Evolutionary conservation across 2,797 vertebrate genomes (phyloP).

Genomic region (Coendou prehensilis): DNA sequence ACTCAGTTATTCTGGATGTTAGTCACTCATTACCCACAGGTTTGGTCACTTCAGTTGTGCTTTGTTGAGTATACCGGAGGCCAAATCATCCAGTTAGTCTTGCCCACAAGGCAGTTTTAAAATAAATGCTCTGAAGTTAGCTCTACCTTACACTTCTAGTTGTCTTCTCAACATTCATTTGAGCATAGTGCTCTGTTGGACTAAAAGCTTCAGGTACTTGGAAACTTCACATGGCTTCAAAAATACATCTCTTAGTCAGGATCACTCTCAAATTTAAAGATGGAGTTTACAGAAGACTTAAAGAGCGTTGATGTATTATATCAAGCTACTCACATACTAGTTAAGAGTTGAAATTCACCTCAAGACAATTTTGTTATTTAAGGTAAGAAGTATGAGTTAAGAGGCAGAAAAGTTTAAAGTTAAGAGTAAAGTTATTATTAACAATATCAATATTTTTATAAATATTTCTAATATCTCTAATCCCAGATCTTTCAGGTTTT

Average conservation of each 20-base stretch:
- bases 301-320: background rate
- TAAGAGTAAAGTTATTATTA: slow-evolving; percentile 46
- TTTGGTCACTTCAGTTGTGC: slow-evolving; percentile 5
- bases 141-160: background rate
- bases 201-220: slow-evolving; percentile 28
- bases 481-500: background rate
- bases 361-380: slow-evolving; percentile 22
- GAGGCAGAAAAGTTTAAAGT: background rate
- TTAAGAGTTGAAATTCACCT: background rate
- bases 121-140: slow-evolving; percentile 49
- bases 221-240: slow-evolving; percentile 29
- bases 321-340: background rate
- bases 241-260: background rate
- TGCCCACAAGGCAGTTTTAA: slow-evolving; percentile 30
- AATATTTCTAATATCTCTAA: background rate
- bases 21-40: background rate
- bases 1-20: background rate
- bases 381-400: background rate
- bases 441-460: background rate
- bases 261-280: slow-evolving; percentile 24
- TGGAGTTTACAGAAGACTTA: slow-evolving; percentile 33
- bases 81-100: background rate
- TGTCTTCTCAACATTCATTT: background rate
- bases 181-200: background rate
- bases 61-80: background rate